A percentile compares a stretch with the other conserved stretches of the same genome.
Conservation (phyloP, 2,888 invertebrate genomes). For the Morpho helenor region DNA sequence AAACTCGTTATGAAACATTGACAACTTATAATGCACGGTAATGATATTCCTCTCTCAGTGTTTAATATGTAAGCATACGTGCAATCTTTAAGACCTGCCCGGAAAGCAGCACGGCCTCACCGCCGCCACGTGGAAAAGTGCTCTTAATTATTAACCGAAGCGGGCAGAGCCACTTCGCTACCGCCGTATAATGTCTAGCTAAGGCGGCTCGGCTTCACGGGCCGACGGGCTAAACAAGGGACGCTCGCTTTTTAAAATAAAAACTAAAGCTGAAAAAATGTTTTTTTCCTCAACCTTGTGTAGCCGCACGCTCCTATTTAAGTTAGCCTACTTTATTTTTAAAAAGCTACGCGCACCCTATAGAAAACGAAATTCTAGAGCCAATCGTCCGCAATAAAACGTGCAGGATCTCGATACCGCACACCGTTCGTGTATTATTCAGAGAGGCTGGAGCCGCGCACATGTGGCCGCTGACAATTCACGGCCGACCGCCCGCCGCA, state of each 20-base stretch:
- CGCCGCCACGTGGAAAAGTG: slow-evolving; percentile 35
- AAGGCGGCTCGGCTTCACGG: too few species aligned
- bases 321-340: slow-evolving; percentile 29
- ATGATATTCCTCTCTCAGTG: too few species aligned
- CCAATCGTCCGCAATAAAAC: slow-evolving; percentile 66
- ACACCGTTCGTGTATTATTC: slow-evolving; percentile 66
- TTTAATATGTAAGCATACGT: neutral
- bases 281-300: too few species aligned
- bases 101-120: neutral
- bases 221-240: slow-evolving; percentile 22
- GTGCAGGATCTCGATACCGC: slow-evolving; percentile 52
- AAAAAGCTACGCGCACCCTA: slow-evolving; percentile 12
- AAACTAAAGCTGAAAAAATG: neutral
- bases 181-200: slow-evolving; percentile 16
- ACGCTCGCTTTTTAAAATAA: neutral
- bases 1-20: too few species aligned
- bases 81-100: neutral
- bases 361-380: slow-evolving; percentile 32
- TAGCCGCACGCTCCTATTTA: slow-evolving; percentile 2
- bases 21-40: too few species aligned
- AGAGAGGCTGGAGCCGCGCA: slow-evolving; percentile 43
- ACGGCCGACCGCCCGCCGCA: neutral
- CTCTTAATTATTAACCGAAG: slow-evolving; percentile 67
- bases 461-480: slow-evolving; percentile 60
- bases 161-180: slow-evolving; percentile 40